Evolutionary conservation across 2,113 vertebrate genomes (phyloP), one percentile per base, ranked within the genome.

Genomic region (Serinus canaria): DNA sequence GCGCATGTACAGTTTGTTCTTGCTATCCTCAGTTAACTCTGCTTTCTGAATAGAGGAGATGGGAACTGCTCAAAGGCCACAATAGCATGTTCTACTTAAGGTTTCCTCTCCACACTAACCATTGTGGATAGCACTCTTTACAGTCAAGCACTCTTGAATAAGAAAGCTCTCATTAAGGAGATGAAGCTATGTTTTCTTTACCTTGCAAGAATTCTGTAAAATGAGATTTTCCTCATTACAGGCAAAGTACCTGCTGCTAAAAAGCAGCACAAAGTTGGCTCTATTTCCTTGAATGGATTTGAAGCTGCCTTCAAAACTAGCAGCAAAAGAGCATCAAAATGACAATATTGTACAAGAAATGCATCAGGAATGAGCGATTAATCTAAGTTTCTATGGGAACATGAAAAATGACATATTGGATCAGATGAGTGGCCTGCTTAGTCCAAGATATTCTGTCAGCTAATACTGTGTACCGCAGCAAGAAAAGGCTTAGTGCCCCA

Each of bases 31-130:
- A 76, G 87, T 95, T 96, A 96, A 96, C 93, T 95, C 92, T 79
- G 79, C 87, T 64, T 56, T 92, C 84, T 97, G 97, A 97, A 97
- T 97, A 97, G 97, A 81, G 92, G 97, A 97, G 96, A 97, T 97
- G 96, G 97, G 97, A 97, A 97, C 96, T 0, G 94, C 95, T 97
- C 87, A 96, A 96, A 96, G 83, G 95, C 93, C 95, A 97, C 96
- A 97, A 97, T 94, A 93, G 96, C 96, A 96, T 96, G 96, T 95
- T 97, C 96, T 96, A 95, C 95, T 97, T 94, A 95, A 92, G 94
- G 96, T 92, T 97, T 95, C 93, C 95, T 96, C 94, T 93, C 89
- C 96, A 97, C 94, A 74, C 96, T 94, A 83, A 95, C 93, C 56
- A 96, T 96, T 97, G 95, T 96, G 91, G 95, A 96, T 77, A 93